Conservation (phyloP, 2,113 vertebrate species). For the Coracopsis vasa region DNA sequence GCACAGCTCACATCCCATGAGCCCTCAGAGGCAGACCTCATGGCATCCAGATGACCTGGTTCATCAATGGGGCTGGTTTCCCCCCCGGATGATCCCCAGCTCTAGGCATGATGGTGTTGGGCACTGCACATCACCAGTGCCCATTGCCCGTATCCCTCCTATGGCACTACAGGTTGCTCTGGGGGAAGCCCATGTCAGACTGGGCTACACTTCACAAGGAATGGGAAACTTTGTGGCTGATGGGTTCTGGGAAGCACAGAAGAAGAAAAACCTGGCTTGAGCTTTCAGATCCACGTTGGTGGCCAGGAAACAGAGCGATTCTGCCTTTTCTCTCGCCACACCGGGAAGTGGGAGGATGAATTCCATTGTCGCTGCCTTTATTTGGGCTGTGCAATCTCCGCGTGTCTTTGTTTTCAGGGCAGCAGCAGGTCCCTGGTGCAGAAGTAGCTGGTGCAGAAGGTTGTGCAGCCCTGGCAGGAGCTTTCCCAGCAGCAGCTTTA, state of each 20-base stretch:
- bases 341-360: neutral
- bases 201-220: fast-evolving
- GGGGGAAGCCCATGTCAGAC: fast-evolving
- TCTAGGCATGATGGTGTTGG: fast-evolving
- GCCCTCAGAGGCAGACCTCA: fast-evolving
- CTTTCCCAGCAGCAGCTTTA: fast-evolving
- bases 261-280: neutral
- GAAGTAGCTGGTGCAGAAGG: neutral
- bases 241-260: neutral
- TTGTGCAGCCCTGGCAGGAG: fast-evolving
- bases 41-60: fast-evolving
- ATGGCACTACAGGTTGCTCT: fast-evolving
- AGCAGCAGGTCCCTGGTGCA: neutral
- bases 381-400: fast-evolving
- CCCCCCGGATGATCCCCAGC: fast-evolving
- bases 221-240: fast-evolving
- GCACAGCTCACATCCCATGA: neutral
- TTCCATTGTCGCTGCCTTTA: neutral
- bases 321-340: neutral
- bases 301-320: neutral
- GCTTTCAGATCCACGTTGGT: neutral
- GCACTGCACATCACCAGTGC: fast-evolving
- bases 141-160: fast-evolving
- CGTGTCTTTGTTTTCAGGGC: neutral
- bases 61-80: fast-evolving